These are phyloP conservation scores for Aurelia aurita complex sp. Pacific DNA, from an alignment of 30 jellyfish, hydroid and myxozoan species.

Conservation along the genomic window DNA sequence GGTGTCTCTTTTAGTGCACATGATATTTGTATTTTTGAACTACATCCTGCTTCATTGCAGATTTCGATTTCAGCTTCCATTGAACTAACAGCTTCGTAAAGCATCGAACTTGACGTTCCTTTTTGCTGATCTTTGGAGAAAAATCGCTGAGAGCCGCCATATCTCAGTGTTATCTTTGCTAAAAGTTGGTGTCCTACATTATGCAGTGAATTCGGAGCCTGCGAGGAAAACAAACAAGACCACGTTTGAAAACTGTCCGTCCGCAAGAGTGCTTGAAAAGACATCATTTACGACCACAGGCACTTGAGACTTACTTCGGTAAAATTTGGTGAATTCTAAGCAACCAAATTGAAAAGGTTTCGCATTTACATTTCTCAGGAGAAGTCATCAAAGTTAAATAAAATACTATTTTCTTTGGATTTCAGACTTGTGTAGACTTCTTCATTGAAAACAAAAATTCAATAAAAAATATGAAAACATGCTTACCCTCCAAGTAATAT, in stretches of 20 bases:
- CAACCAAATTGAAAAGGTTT: no score
- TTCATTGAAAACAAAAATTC: no score
- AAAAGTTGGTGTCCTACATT: conserved; percentile 8
- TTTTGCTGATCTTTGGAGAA: neutral
- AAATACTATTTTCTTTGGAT: no score
- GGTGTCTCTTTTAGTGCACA: neutral
- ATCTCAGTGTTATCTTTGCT: neutral
- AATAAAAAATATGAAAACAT: neutral
- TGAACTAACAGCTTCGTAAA: neutral
- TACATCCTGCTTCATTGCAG: conserved; percentile 58
- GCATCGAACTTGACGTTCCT: conserved; percentile 1
- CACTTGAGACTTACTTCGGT: no score
- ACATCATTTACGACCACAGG: no score
- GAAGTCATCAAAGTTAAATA: no score
- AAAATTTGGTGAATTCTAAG: no score
- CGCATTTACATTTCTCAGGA: no score
- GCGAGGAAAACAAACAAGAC: neutral
- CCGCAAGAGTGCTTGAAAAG: no score
- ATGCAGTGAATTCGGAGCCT: conserved; percentile 1
- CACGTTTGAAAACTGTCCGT: no score
- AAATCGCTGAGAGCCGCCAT: neutral
- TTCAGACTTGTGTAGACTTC: no score
- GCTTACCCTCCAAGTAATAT: conserved; percentile 53
- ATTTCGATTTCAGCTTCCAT: neutral
- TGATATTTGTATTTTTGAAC: neutral